A percentile compares a stretch with the other conserved stretches of the same genome.
Evolutionary conservation across 2,888 invertebrate genomes (phyloP).

Genomic region (Altica lythri): DNA sequence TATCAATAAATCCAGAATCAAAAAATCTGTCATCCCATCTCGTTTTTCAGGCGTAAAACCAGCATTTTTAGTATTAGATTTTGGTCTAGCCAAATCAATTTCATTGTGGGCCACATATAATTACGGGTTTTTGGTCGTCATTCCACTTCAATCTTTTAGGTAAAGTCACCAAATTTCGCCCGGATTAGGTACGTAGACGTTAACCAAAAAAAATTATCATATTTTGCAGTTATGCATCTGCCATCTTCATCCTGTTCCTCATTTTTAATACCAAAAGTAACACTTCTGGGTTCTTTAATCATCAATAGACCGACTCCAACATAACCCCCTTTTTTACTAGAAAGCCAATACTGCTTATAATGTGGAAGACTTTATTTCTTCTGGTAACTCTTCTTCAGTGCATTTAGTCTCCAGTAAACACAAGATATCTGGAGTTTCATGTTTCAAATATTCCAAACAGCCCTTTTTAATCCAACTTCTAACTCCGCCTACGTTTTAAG

Average conservation of each 20-base stretch:
- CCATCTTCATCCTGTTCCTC: slow-evolving; percentile 80
- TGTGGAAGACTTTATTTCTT: slow-evolving; percentile 73
- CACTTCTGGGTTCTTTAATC: slow-evolving; percentile 79
- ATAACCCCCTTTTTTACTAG: slow-evolving; percentile 80
- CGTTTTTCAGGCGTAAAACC: slow-evolving; percentile 96
- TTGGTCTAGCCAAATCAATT: slow-evolving; percentile 95
- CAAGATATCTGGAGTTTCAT: slow-evolving; percentile 85
- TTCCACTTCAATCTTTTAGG: slow-evolving; percentile 92
- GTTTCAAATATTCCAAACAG: slow-evolving; percentile 63
- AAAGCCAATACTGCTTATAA: slow-evolving; percentile 81
- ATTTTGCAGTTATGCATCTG: slow-evolving; percentile 88
- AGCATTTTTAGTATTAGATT: slow-evolving; percentile 87
- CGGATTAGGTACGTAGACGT: slow-evolving; percentile 96
- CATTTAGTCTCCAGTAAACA: slow-evolving; percentile 86
- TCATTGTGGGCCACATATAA: slow-evolving; percentile 95
- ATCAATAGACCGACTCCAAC: slow-evolving; percentile 91
- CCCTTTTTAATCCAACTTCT: slow-evolving; percentile 83
- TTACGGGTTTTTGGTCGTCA: slow-evolving; percentile 87
- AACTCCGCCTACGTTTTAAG: slow-evolving; percentile 97
- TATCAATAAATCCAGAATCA: slow-evolving; percentile 82
- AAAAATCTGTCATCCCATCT: slow-evolving; percentile 83
- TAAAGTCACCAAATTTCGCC: slow-evolving; percentile 83
- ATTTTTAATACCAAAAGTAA: slow-evolving; percentile 80
- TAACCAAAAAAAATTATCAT: slow-evolving; percentile 87
- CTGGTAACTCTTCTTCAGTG: slow-evolving; percentile 68